Evolutionary conservation across 2,797 vertebrate species (phyloP).

Genomic region (Galaxias olidus): DNA sequence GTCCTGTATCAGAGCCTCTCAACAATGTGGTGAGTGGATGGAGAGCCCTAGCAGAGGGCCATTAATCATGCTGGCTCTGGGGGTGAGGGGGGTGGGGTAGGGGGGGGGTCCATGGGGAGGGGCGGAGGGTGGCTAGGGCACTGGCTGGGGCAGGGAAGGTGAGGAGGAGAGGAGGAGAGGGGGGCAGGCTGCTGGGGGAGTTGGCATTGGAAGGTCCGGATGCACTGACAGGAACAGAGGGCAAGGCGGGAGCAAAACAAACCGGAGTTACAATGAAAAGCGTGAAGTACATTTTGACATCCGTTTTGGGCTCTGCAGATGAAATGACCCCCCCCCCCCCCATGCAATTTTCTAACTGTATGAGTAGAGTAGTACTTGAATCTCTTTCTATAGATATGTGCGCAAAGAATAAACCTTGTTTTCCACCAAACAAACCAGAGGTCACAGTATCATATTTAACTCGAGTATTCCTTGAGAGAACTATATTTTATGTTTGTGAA

Average conservation of each 20-base stretch:
- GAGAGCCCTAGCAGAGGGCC: slow-evolving; percentile 75
- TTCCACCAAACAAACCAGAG: no score
- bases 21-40: slow-evolving; percentile 80
- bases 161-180: slow-evolving; percentile 38
- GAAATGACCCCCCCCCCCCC: no score
- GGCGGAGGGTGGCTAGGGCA: slow-evolving; percentile 12
- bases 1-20: slow-evolving; percentile 79
- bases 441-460: no score
- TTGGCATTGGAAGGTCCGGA: slow-evolving; percentile 59
- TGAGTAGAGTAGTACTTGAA: not conserved
- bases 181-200: slow-evolving; percentile 36
- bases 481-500: no score
- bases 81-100: slow-evolving; percentile 26
- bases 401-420: no score
- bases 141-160: slow-evolving; percentile 27
- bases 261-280: slow-evolving; percentile 22
- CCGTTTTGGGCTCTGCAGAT: no score
- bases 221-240: slow-evolving; percentile 79
- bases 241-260: slow-evolving; percentile 67
- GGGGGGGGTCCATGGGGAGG: slow-evolving; percentile 8
- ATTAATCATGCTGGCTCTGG: slow-evolving; percentile 77
- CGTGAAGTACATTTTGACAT: no score
- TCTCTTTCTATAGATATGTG: not conserved
- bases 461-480: no score
- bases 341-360: not conserved